Conservation (phyloP, 1,140 invertebrate species). For the Drosophila melanica region DNA sequence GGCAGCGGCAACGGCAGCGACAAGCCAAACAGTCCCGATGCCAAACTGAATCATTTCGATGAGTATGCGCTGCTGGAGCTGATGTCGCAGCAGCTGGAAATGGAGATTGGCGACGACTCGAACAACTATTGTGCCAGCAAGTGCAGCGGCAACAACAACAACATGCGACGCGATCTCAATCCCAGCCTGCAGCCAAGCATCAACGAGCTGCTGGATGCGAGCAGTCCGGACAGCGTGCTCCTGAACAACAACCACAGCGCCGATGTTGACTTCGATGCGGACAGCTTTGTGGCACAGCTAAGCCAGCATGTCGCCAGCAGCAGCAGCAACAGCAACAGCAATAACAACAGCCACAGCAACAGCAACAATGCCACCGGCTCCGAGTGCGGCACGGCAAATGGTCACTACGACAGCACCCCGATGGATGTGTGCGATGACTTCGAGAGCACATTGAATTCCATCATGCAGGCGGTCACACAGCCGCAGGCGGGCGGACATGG, state of each 20-base stretch:
- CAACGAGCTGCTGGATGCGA: constrained; percentile 74
- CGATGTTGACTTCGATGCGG: constrained; percentile 76
- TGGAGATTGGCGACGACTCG: constrained; percentile 82
- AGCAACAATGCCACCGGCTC: constrained; percentile 19
- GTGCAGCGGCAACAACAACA: constrained; percentile 24
- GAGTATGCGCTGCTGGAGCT: constrained; percentile 80
- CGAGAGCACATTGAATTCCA: constrained; percentile 76
- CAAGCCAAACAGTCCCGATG: constrained; percentile 58
- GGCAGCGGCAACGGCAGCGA: constrained; percentile 45
- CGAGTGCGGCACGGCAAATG: constrained; percentile 51
- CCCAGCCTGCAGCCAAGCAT: constrained; percentile 78
- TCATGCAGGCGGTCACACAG: constrained; percentile 72
- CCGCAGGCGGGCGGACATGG: constrained; percentile 58
- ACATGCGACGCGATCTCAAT: constrained; percentile 77
- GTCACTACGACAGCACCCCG: constrained; percentile 67
- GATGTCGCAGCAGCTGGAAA: constrained; percentile 83
- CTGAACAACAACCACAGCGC: constrained; percentile 63
- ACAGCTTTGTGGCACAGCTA: constrained; percentile 76
- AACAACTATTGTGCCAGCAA: constrained; percentile 52
- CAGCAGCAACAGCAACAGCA: constrained; percentile 30
- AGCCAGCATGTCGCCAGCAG: constrained; percentile 63
- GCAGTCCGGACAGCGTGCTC: constrained; percentile 63
- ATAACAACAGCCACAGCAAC: constrained; percentile 6
- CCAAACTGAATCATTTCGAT: constrained; percentile 81
- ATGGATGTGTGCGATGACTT: constrained; percentile 84